Percentiles rank a stretch among this genome's conserved stretches.
These are phyloP conservation scores for Zaprionus ghesquierei DNA, from an alignment of 1,140 invertebrate species.

Conservation along the genomic window DNA sequence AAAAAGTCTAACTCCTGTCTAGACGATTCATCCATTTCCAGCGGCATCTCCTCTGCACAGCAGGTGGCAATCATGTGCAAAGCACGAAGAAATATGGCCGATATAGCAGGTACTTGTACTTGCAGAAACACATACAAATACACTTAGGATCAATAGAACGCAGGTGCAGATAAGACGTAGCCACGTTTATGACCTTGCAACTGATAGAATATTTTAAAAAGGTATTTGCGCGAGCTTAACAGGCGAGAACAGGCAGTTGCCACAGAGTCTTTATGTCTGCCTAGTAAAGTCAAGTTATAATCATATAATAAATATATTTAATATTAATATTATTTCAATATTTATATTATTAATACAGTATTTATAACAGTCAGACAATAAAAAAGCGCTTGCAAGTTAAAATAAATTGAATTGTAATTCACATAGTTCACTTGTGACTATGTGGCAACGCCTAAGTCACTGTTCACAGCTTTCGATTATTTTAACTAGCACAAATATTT, in stretches of 20 bases:
- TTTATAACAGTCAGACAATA: too few species aligned
- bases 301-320: too few species aligned
- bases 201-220: conserved; percentile 3
- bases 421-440: too few species aligned
- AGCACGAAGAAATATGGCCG: conserved; percentile 46
- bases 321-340: too few species aligned
- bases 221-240: background rate
- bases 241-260: background rate
- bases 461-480: too few species aligned
- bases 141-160: conserved; percentile 28
- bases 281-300: too few species aligned
- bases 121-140: conserved; percentile 20
- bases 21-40: conserved; percentile 38
- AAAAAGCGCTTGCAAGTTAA: too few species aligned
- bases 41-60: conserved; percentile 38
- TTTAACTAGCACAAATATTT: too few species aligned
- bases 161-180: background rate
- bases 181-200: background rate
- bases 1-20: conserved; percentile 63
- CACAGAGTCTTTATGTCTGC: background rate
- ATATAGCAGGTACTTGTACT: conserved; percentile 10
- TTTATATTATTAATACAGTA: too few species aligned
- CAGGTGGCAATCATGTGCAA: conserved; percentile 54
- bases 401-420: too few species aligned
- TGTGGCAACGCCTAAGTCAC: too few species aligned